Conservation (phyloP, 2,797 vertebrate species). For the Hypotaenidia philippensis region DNA sequence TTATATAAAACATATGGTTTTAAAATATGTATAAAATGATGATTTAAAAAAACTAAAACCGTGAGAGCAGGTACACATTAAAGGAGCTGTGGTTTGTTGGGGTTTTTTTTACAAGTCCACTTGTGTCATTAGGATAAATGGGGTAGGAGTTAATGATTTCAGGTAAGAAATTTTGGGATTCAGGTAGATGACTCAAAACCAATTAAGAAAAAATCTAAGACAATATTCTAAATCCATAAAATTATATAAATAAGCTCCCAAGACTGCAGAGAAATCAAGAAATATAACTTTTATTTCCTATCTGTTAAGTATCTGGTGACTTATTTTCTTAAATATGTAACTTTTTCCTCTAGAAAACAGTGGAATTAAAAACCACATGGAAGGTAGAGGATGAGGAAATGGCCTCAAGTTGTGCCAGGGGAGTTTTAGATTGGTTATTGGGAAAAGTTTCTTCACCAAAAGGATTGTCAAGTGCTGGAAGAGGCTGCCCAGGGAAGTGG, state of each 20-base stretch:
- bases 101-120: accelerated
- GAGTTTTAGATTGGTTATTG: too few relatives aligned
- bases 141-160: not conserved
- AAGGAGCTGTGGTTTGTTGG: not conserved
- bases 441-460: too few relatives aligned
- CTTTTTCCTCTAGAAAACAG: not conserved
- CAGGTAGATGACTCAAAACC: not conserved
- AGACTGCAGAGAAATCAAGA: not conserved
- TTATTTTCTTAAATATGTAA: not conserved
- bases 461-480: too few relatives aligned
- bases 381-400: too few relatives aligned
- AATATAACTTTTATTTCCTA: not conserved
- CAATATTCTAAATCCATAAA: not conserved
- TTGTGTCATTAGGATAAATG: not conserved
- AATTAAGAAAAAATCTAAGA: not conserved
- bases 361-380: not conserved
- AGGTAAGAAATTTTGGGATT: not conserved
- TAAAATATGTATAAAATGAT: not conserved
- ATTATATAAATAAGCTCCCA: not conserved
- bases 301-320: not conserved
- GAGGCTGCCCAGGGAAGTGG: too few relatives aligned
- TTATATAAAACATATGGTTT: not conserved
- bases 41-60: not conserved
- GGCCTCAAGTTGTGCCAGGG: too few relatives aligned
- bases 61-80: not conserved